Conservation (phyloP, 2,888 invertebrate species). For the Orthonychiurus folsomi region DNA sequence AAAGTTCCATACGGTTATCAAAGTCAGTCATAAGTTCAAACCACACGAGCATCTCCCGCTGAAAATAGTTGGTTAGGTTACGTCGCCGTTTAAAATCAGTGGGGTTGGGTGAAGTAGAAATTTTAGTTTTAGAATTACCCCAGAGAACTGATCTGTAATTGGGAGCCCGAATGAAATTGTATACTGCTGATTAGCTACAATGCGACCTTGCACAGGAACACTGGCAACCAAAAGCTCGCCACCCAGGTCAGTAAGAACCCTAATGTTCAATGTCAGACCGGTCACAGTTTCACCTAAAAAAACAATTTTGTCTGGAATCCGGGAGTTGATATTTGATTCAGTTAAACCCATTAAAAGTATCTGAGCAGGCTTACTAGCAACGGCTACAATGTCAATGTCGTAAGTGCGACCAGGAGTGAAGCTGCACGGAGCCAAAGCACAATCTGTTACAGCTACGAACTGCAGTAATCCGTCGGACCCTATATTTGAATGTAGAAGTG, state of each 20-base stretch:
- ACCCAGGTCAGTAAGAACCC: neutral
- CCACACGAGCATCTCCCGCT: neutral
- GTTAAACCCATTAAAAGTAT: too few relatives aligned
- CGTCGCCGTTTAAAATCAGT: neutral
- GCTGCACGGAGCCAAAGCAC: neutral
- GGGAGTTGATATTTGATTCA: too few relatives aligned
- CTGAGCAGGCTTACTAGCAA: constrained; percentile 1
- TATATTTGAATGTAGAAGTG: too few relatives aligned
- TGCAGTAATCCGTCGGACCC: neutral
- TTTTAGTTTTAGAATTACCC: neutral
- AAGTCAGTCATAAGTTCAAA: neutral
- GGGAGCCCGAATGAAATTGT: neutral
- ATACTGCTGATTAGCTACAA: neutral
- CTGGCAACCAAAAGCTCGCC: neutral
- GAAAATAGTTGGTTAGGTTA: neutral
- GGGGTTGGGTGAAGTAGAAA: neutral
- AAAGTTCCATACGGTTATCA: neutral
- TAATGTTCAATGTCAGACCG: neutral
- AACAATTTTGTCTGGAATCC: too few relatives aligned
- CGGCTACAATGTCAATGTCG: neutral
- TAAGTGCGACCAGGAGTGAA: neutral
- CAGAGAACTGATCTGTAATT: neutral
- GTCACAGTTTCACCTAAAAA: neutral
- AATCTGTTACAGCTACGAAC: neutral
- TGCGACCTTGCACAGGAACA: neutral